Evolutionary conservation across 2,888 invertebrate species (phyloP).

Genomic region (Oscheius sp.): DNA sequence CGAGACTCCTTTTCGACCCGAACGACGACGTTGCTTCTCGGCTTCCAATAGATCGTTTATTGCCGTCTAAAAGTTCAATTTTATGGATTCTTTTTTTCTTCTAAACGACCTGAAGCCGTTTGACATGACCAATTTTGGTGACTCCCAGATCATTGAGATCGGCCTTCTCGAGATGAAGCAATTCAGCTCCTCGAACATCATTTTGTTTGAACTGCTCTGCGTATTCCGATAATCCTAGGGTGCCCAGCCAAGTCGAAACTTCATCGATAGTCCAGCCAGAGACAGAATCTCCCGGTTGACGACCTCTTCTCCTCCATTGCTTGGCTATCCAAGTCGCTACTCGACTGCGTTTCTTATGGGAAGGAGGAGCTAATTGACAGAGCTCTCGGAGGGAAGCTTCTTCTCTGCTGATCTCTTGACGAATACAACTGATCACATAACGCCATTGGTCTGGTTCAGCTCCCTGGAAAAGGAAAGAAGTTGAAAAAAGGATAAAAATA

Average conservation of each 20-base stretch:
- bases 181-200: constrained; percentile 48
- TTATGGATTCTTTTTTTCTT: not conserved
- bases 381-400: constrained; percentile 48
- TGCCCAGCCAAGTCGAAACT: constrained; percentile 88
- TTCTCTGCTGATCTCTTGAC: constrained; percentile 54
- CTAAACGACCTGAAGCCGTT: constrained; percentile 79
- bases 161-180: constrained; percentile 79
- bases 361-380: constrained; percentile 27
- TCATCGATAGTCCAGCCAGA: constrained; percentile 85
- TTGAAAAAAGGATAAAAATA: not conserved
- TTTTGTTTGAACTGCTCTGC: constrained; percentile 82
- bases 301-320: constrained; percentile 37
- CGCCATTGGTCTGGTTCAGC: constrained; percentile 57
- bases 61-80: constrained; percentile 29
- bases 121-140: constrained; percentile 92
- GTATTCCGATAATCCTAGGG: constrained; percentile 87
- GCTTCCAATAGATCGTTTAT: constrained; percentile 28
- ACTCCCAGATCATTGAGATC: constrained; percentile 83
- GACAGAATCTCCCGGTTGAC: constrained; percentile 39
- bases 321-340: constrained; percentile 46
- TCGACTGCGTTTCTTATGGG: constrained; percentile 41
- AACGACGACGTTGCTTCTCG: constrained; percentile 25
- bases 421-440: constrained; percentile 53
- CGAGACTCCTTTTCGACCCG: constrained; percentile 25
- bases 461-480: constrained; percentile 37